Base-by-base conservation (phyloP, 2,113 vertebrate species). In the Oryzias woworae region DNA sequence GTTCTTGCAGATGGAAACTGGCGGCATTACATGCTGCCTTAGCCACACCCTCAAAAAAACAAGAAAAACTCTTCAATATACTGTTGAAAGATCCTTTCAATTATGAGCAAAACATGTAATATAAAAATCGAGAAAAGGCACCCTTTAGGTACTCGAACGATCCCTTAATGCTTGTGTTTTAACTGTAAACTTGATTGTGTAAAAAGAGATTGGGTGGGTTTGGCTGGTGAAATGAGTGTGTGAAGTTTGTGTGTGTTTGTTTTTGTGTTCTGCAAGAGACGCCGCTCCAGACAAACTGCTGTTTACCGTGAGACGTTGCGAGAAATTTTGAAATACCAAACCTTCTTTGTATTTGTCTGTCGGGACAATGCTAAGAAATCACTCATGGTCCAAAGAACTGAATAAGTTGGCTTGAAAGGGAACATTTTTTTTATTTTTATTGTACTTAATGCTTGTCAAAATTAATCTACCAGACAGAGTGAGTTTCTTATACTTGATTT, bases 1-100 rank as follows among this genome's bases (percentile, higher is more conserved):
- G 47, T 73, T 45, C 64, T 55, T 83, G 67, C 75, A 82, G 79
- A 81, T 65, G 70, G 69, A 76, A 76, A 64, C 63, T 75, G 36
- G 58, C 77, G 51, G 81, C 77, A 80, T 75, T 31, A 73, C 67
- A 86, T 69, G 72, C 47, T 57, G 31, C 62, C 31, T 48, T 31
- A 60, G 71, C 58, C 82, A 72, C 84, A 77, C 82, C 83, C 69
- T 54, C 52, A 20, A n/a, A 61, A 45, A 24, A 42, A 67, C 58
- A 41, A 18, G 20, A n/a, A n/a, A 42, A 20, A 41, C 17, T 50
- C 46, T 67, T 58, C 66, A 66, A 26, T 48, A n/a, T 5, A 2
- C 62, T 56, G 50, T 59, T 68, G 15, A 77, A 54, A 68, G 56
- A 74, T 14, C 15, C 36, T 7, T 7, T 24, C 22, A 49, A 45